Evolutionary conservation across 2,888 invertebrate genomes (phyloP), one percentile per base, ranked within the genome.

Genomic region (Clivina fossor): DNA sequence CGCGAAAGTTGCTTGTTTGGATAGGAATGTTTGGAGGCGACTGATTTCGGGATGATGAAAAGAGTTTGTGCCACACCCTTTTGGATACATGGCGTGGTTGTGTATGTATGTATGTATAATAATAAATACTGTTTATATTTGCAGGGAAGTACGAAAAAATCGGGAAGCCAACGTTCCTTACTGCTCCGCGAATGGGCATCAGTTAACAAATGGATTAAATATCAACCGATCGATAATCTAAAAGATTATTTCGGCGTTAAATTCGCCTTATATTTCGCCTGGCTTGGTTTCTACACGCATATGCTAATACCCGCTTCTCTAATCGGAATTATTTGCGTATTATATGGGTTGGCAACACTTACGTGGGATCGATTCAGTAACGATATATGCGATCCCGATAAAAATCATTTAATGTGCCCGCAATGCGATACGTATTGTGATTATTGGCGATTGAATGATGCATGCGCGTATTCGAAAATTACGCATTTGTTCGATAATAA

Each of bases 401-500:
- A 83, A n/a, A 55, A 55, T 15, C 47, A 30, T 19, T 77, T 80
- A 48, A 89, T 93, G 88, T 92, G 92, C 68, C 92, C 92, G 0
- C 78, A 84, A 62, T 92, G 92, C 74, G 89, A 90, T 73, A 76
- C 74, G 48, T 78, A 78, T 54, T 92, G 91, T 70, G 80, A 83
- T 66, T 91, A 82, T 68, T 89, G 89, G 87, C 75, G 78, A 59
- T 74, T 93, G 16, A 78, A 77, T 48, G 83, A 83, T 54, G 85
- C 85, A 13, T 92, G 92, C 68, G 72, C 78, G n/a, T 86, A 88
- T 64, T 79, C 90, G 3, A 79, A 80, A 68, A 77, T 86, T 46
- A 86, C 87, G n/a, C 86, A 89, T 69, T 74, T 91, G 37, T 86
- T 93, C 68, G 92, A 93, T 72, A 93, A 93, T 74, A 81, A 84